Evolutionary conservation across 2,888 invertebrate genomes (phyloP).

Genomic region (Cosmorhoe ocellata): DNA sequence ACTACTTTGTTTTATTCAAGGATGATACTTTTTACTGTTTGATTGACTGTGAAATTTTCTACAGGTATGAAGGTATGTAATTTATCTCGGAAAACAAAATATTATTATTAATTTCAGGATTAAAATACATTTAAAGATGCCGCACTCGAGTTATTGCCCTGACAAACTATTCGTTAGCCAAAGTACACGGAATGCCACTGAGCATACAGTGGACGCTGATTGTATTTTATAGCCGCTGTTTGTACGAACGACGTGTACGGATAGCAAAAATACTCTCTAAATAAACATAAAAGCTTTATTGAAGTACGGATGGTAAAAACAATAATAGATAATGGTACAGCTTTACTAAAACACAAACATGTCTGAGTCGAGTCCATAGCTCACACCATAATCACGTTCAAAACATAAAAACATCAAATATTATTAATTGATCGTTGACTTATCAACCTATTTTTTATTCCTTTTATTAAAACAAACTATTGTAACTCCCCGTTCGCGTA

Average conservation of each 20-base stretch:
- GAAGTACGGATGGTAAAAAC: neutral
- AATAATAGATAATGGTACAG: neutral
- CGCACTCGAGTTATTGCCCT: conserved; percentile 17
- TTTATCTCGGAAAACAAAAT: neutral
- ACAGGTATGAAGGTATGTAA: too few relatives aligned
- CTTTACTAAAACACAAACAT: too few relatives aligned
- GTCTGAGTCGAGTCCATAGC: too few relatives aligned
- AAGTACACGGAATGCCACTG: conserved; percentile 24
- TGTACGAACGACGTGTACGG: conserved; percentile 12
- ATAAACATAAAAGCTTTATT: neutral
- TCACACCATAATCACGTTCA: too few relatives aligned
- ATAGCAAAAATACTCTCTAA: conserved; percentile 13
- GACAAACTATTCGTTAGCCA: conserved; percentile 23
- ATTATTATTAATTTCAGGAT: neutral
- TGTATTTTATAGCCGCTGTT: conserved; percentile 24
- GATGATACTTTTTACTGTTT: too few relatives aligned
- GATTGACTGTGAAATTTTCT: neutral
- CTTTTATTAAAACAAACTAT: too few relatives aligned
- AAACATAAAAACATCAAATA: too few relatives aligned
- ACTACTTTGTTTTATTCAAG: too few relatives aligned
- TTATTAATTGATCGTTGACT: too few relatives aligned
- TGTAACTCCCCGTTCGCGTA: too few relatives aligned
- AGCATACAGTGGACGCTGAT: conserved; percentile 25
- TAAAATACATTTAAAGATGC: conserved; percentile 9
- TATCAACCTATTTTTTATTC: too few relatives aligned